Conservation (phyloP, 1,140 invertebrate genomes). For the Lepidurus couesii region DNA sequence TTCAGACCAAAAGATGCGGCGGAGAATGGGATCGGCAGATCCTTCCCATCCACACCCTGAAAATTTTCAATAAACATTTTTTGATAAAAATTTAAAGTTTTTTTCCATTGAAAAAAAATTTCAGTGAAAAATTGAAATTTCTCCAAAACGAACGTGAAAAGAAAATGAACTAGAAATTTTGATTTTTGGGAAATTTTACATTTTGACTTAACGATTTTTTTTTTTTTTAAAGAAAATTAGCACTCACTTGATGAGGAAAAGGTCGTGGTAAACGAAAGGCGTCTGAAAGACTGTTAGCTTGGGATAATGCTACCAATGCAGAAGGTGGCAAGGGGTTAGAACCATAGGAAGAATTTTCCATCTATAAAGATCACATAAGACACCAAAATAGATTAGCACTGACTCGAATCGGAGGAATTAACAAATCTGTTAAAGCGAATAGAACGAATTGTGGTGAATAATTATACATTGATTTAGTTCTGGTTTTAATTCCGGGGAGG, state of each 20-base stretch:
- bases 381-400: neutral
- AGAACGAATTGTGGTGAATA: too few species aligned
- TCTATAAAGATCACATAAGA: slow-evolving; percentile 28
- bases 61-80: neutral
- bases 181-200: neutral
- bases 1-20: slow-evolving; percentile 27
- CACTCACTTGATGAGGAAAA: slow-evolving; percentile 28
- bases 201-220: neutral
- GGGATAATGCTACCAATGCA: slow-evolving; percentile 33
- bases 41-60: slow-evolving; percentile 29
- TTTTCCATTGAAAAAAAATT: neutral
- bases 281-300: slow-evolving; percentile 31
- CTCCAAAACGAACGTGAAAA: neutral
- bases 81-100: too few species aligned
- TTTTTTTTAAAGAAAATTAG: neutral
- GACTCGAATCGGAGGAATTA: neutral
- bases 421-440: neutral
- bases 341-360: slow-evolving; percentile 33
- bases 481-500: neutral
- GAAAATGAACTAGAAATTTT: neutral
- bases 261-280: slow-evolving; percentile 30
- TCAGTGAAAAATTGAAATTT: neutral
- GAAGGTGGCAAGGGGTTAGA: slow-evolving; percentile 30
- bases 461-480: neutral
- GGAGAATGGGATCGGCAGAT: slow-evolving; percentile 30